phyloP scores from a whole-genome alignment of 2,888 invertebrate genomes.

The Barypeithes pellucidus region DNA sequence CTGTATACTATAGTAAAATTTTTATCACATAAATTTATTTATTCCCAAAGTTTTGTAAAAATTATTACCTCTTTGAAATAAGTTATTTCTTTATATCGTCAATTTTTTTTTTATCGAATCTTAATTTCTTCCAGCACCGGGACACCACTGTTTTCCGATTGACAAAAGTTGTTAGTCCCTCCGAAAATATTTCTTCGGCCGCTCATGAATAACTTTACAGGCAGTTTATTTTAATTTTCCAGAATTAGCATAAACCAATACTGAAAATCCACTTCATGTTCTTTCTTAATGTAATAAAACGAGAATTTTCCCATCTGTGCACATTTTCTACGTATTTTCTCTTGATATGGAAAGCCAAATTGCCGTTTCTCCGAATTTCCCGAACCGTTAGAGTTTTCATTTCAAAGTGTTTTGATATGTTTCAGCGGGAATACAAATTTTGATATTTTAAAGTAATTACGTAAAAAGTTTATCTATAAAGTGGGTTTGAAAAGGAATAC shows the following conservation, averaged over 20 bases:
- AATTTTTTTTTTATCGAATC: too few species aligned
- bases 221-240: not conserved
- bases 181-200: too few species aligned
- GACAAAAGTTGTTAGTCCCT: too few species aligned
- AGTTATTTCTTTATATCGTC: too few species aligned
- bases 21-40: too few species aligned
- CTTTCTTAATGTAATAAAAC: slow-evolving; percentile 6
- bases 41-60: too few species aligned
- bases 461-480: not conserved
- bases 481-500: not conserved
- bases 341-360: slow-evolving; percentile 13
- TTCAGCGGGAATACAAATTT: not conserved
- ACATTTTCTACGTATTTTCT: slow-evolving; percentile 9
- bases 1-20: too few species aligned
- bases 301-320: slow-evolving; percentile 9
- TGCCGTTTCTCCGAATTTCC: slow-evolving; percentile 12
- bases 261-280: slow-evolving; percentile 9
- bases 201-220: too few species aligned
- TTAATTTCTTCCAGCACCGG: too few species aligned
- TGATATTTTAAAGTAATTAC: not conserved
- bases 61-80: too few species aligned
- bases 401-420: slow-evolving; percentile 1
- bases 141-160: too few species aligned
- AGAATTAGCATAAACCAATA: slow-evolving; percentile 6
- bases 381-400: slow-evolving; percentile 5